Evolutionary conservation across 2,888 invertebrate species (phyloP), one percentile per base, ranked within the genome.

Genomic region (Ectropis crepuscularia): DNA sequence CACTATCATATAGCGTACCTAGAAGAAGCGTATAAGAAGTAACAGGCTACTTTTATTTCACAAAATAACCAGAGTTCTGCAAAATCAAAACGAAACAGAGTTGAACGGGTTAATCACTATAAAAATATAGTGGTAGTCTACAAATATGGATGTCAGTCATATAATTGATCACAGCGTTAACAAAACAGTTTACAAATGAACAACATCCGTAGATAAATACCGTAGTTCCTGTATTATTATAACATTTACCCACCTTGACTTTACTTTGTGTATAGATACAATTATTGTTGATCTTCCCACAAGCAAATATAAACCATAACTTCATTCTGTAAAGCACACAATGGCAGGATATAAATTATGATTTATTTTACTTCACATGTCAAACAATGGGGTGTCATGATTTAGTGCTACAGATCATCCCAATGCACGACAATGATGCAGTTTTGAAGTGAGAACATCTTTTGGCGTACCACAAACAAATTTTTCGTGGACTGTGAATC

Each of bases 291-390:
- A 6, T 8, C 10, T 8, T 53, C 38, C 12, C 36, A 48, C 53
- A 53, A 5, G 39, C 57, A 57, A 48, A 50, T 47, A 48, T 53
- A 11, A 43, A 53, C 60, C 37, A 6, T 49, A 57, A 36, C 8
- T 39, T 39, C 11, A 42, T 10, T 7, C 6, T 2, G 39, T 53
- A 65, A 37, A 42, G 57, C 9, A 16, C 37, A 55, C 48, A 65
- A 53, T 53, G 5, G 47, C 10, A 48, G 48, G 38, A n/a, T 57
- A 43, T 9, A 16, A 51, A 43, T 16, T 57, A 55, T 61, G 64
- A 65, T 65, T 65, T 61, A 61, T 60, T 53, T 37, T 12, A 51
- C 42, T 65, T 57, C 57, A 61, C 60, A 57, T 60, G 64, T 65
- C 51, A 59, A 59, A 55, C 59, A 64, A 64, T 60, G 51, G 64